Evolutionary conservation across 2,888 invertebrate genomes (phyloP), one percentile per base, ranked within the genome.

Genomic region (Eudemis profundana): DNA sequence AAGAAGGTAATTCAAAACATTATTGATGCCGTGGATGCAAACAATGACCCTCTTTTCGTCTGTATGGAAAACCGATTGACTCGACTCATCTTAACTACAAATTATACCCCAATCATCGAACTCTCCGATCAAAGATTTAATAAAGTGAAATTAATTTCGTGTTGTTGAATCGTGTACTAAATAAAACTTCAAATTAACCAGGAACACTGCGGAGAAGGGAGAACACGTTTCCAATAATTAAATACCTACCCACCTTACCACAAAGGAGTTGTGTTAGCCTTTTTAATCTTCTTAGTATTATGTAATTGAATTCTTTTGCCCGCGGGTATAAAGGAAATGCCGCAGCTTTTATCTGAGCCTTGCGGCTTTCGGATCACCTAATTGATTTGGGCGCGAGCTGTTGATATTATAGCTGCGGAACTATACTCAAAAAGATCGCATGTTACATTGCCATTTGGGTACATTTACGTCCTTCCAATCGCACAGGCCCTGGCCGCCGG

Each of bases 281-380:
- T 86, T 89, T 88, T 88, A 89, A 89, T 88, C 87, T 87, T 72
- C 81, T 83, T 86, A 86, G 83, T 81, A 86, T 86, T 87, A 89
- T 86, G 83, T 89, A 89, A 89, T 89, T 88, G 88, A 87, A 89
- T 89, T 89, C 88, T 89, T 88, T 87, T 84, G 86, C 86, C 88
- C 86, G 76, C 84, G 78, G 81, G 79, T 83, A 87, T 88, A 88
- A 88, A 88, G 86, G 82, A 82, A 89, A 85, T 81, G 76, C 85
- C 82, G 78, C 76, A 75, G 84, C 86, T 86, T 89, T 87, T 87
- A 86, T 87, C 85, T 81, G 77, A 78, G 79, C 80, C 80, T 73
- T 73, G 77, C 77, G 82, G 84, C 79, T 86, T 82, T 81, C 68
- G 82, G 83, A 85, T 86, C 84, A 82, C 75, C 83, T 86, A 85